Base-by-base conservation (phyloP, 2,797 vertebrate genomes). In the Pseudomugil gertrudae region DNA sequence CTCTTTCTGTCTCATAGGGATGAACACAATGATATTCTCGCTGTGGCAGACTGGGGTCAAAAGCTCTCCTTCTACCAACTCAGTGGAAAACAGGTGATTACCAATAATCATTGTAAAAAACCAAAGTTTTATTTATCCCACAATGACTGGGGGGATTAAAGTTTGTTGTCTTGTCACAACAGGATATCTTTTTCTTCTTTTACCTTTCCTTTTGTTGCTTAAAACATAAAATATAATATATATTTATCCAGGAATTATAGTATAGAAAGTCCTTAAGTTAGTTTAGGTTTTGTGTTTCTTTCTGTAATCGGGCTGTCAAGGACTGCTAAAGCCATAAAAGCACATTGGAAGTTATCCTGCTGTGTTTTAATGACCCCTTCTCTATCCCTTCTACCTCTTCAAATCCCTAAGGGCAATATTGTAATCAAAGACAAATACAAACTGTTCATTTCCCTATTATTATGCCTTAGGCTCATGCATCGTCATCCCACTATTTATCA, bases 41-140 rank as follows among this genome's bases (percentile, higher is more conserved):
- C 98, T 65, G 96, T 99, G 78, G 96, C 97, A 83, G 97, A 99
- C 84, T 99, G 98, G 98, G 96, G 97, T 59, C 97, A 98, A 89
- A 97, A 93, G 73, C 94, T 99, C 85, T 98, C 98, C 62, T 98
- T 99, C 88, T 99, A 99, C 90, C 96, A 99, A 68, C 95, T 99
- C 45, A 99, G 98, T 89, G 98, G 98, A 76, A 98, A 98, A 75
- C 97, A 99, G 96, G 98, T 99, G 91, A 76, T 61, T 63, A 52
- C 52, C n/a, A 55, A 7, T 23, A 63, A 7, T 38, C 23, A 43
- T 30, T 35, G 6, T 9, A 27, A 57, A 23, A 48, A 54, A 52
- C 5, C 15, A 47, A 4, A 24, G 29, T 27, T 9, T 43, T 66
- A 9, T 11, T 7, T 47, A 30, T 10, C 73, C 23, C 32, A 50